Base-by-base conservation (phyloP, 2,797 vertebrate genomes). In the Orientallactaga sibirica region DNA sequence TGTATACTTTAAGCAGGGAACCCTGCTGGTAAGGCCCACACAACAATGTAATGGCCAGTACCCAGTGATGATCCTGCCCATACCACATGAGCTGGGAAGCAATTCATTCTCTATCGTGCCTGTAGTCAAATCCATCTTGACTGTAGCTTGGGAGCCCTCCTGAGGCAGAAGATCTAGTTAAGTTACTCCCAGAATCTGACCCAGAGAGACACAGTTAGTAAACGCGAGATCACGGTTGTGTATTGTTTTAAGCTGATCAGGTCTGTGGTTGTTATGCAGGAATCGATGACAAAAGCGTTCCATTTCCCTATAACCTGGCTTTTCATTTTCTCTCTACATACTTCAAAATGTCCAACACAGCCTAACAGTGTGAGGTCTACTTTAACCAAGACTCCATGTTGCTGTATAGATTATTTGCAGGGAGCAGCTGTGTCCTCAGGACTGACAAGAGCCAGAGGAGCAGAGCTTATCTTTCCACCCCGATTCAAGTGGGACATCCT, bases 231-330 rank as follows among this genome's bases (percentile, higher is more conserved):
- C 61, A 22, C 27, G n/a, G 74, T 37, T 5, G 19, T 37, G 24
- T 19, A 4, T 18, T 70, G 67, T 64, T 33, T 75, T 24, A 77
- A 90, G 66, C 18, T 29, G 48, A 20, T 43, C 29, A 11, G 4
- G 67, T 92, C 29, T 70, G 58, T 37, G 18, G 24, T 18, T 64
- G 52, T 52, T 61, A 27, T 3, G 37, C 0, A 18, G 85, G 33
- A 78, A 12, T 24, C 37, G 62, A 19, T 83, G 68, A 75, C 16
- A 18, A 76, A 73, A 20, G 11, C 0, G 10, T 68, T 48, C 70
- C 16, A 66, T 71, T 67, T 62, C 78, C 91, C 48, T 75, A 66
- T 27, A 66, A 66, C 62, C 78, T 61, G 75, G 52, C 55, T 95
- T 91, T 82, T 82, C 33, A 22, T 16, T 86, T 76, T 33, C n/a